Evolutionary conservation across 2,113 vertebrate genomes (phyloP).

Genomic region (Sciurus niger): DNA sequence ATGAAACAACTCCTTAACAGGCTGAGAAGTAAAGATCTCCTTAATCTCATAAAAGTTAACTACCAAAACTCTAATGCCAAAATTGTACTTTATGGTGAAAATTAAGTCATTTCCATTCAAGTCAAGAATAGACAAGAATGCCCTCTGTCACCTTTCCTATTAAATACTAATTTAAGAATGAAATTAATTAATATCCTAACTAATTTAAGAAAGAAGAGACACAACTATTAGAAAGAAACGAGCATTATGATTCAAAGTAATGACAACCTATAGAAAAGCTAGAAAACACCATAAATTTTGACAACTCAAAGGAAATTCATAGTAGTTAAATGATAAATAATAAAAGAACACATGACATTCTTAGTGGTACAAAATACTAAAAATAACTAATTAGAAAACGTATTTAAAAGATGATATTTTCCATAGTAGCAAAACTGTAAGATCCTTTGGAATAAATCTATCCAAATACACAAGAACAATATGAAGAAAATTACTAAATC

Average conservation of each 20-base stretch:
- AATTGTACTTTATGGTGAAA: constrained; percentile 5
- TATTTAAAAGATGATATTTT: constrained; percentile 30
- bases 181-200: not conserved
- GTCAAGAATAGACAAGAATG: not conserved
- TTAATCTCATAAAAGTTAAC: not conserved
- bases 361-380: constrained; percentile 31
- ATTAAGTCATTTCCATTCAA: constrained; percentile 44
- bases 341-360: constrained; percentile 13
- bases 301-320: constrained; percentile 8
- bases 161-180: not conserved
- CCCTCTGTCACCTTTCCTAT: not conserved
- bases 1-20: not conserved
- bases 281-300: constrained; percentile 16
- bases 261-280: not conserved
- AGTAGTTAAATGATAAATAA: constrained; percentile 44
- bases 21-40: not conserved
- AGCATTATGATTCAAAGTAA: constrained; percentile 19
- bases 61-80: constrained; percentile 31
- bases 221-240: not conserved
- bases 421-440: constrained; percentile 6
- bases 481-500: constrained; percentile 50
- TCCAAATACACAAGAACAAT: constrained; percentile 6
- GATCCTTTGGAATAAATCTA: constrained; percentile 38
- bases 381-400: constrained; percentile 23
- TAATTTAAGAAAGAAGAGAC: not conserved